Base-by-base conservation (phyloP, 2,888 invertebrate genomes). In the Drosophila differens region DNA sequence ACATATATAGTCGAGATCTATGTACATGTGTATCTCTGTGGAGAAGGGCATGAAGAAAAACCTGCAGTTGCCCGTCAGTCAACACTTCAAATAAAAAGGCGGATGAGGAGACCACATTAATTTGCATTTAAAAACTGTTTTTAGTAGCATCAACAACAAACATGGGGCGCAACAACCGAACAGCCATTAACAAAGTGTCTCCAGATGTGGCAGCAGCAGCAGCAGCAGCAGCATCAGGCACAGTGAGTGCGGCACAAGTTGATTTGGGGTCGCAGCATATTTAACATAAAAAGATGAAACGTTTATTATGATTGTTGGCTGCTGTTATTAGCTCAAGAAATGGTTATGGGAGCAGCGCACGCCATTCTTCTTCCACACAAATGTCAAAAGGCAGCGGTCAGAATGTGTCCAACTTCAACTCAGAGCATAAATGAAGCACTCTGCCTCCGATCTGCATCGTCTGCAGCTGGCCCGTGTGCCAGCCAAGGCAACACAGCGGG, bases 71-170 rank as follows among this genome's bases (percentile, higher is more conserved):
- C 49, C 70, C 79, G 83, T 87, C 89, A 89, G 79, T 88, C 84
- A 85, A 79, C 85, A 88, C 90, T 89, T 89, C 90, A 88, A 89
- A 88, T 83, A 89, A 87, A 85, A 85, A 68, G 72, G 62, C 71
- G 64, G 81, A 83, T 70, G 77, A 72, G 74, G 66, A 74, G 89
- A 66, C 79, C 83, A 86, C 89, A 86, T 89, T 88, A 88, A 88
- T 89, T 88, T 88, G 90, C 87, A 88, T 88, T 89, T 88, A 85
- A 88, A 87, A 89, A 84, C 88, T 76, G 90, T 85, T 88, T 85
- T 85, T 89, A 89, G 87, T 88, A 81, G 84, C 87, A 82, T 83
- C 81, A 82, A 83, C 83, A 78, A 80, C 87, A 86, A 85, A 85
- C 89, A 87, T 75, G 60, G 73, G 63, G 58, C 30, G 44, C 44